Evolutionary conservation across 1,140 invertebrate genomes (phyloP).

Genomic region (Trigoniulus corallinus): DNA sequence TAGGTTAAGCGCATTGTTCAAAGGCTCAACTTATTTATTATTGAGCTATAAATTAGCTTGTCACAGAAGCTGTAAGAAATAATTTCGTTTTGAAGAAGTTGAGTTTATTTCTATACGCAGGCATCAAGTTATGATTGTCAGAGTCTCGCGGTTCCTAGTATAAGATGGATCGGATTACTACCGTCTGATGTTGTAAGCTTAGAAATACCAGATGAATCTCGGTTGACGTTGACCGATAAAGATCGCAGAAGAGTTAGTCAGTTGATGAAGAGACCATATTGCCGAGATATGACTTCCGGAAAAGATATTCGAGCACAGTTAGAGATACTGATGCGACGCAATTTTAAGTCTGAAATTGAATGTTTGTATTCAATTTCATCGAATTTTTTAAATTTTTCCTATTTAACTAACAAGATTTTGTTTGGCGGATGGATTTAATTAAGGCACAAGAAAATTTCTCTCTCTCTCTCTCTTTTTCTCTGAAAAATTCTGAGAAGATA

Average conservation of each 20-base stretch:
- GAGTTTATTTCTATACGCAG: neutral
- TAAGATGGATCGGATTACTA: neutral
- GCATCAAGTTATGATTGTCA: neutral
- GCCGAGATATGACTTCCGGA: neutral
- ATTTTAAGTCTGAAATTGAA: neutral
- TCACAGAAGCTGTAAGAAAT: no score
- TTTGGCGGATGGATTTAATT: neutral
- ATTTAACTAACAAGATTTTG: neutral
- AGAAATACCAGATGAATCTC: neutral
- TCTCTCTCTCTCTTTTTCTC: no score
- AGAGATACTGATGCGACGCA: neutral
- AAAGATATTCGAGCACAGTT: neutral
- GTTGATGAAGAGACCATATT: neutral
- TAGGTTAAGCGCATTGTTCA: no score
- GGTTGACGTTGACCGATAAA: neutral
- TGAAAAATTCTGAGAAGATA: no score
- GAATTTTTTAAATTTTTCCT: neutral
- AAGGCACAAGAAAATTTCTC: no score
- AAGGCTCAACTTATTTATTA: neutral
- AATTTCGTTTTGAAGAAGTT: neutral
- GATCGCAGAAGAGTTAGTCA: neutral
- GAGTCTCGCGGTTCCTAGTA: neutral
- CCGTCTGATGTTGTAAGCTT: neutral
- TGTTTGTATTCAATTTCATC: neutral
- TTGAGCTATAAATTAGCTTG: no score